phyloP scores from a whole-genome alignment of 2,888 invertebrate species.

The Psylliodes chrysocephalus region DNA sequence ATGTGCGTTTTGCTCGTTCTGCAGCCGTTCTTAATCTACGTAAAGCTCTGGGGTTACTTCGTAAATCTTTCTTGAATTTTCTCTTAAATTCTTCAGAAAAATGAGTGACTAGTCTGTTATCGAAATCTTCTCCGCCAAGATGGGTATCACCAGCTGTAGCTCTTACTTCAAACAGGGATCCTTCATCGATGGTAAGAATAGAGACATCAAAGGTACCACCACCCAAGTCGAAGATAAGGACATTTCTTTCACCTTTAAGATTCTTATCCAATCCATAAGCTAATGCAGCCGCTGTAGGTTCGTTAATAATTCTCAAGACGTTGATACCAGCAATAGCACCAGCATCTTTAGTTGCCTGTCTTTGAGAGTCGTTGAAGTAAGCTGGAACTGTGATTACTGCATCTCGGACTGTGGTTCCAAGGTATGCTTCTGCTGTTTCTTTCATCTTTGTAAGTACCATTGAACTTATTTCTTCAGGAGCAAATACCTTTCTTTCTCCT shows the following conservation, averaged over 20 bases:
- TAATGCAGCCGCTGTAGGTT: slow-evolving; percentile 66
- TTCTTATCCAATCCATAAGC: slow-evolving; percentile 53
- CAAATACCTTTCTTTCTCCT: slow-evolving; percentile 72
- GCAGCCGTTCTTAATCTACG: slow-evolving; percentile 80
- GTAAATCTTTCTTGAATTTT: slow-evolving; percentile 77
- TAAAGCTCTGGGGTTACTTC: slow-evolving; percentile 70
- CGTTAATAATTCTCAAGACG: slow-evolving; percentile 84
- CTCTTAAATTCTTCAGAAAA: slow-evolving; percentile 76
- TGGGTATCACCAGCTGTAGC: slow-evolving; percentile 88
- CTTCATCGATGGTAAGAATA: slow-evolving; percentile 83
- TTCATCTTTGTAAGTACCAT: slow-evolving; percentile 69
- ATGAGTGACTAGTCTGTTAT: slow-evolving; percentile 69
- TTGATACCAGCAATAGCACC: slow-evolving; percentile 73
- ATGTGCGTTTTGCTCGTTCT: slow-evolving; percentile 80
- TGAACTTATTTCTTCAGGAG: slow-evolving; percentile 78
- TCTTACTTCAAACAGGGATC: slow-evolving; percentile 86
- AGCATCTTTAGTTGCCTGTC: slow-evolving; percentile 85
- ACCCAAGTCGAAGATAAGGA: slow-evolving; percentile 76
- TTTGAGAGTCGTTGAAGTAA: slow-evolving; percentile 73
- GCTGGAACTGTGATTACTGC: slow-evolving; percentile 53
- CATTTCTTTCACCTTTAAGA: slow-evolving; percentile 56
- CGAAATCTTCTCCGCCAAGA: slow-evolving; percentile 79
- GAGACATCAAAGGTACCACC: slow-evolving; percentile 84
- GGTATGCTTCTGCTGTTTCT: slow-evolving; percentile 54
- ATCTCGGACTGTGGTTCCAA: slow-evolving; percentile 72